phyloP scores from a whole-genome alignment of 2,113 vertebrate genomes.

The Canis aureus region DNA sequence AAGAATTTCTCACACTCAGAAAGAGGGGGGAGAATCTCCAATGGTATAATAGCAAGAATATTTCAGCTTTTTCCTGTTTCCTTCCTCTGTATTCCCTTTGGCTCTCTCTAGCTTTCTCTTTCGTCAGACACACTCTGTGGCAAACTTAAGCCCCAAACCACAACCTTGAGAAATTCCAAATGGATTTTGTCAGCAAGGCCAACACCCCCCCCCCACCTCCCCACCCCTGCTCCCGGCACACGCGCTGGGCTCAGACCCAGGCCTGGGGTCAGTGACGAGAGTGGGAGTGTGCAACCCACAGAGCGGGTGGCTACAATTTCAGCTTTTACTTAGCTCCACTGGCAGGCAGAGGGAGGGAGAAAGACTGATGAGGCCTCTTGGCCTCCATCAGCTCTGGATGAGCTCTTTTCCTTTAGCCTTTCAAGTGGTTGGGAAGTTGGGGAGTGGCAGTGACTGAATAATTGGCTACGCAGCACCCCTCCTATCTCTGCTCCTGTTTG shows the following conservation, averaged over 20 bases:
- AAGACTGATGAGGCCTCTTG: not conserved
- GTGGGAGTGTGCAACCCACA: slow-evolving; percentile 66
- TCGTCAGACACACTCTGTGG: slow-evolving; percentile 69
- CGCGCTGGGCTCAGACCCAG: slow-evolving; percentile 66
- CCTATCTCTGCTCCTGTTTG: slow-evolving; percentile 8
- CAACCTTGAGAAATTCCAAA: slow-evolving; percentile 83
- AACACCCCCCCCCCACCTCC: not conserved
- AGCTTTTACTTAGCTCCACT: slow-evolving; percentile 61
- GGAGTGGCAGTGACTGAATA: not conserved
- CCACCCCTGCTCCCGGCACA: slow-evolving; percentile 42
- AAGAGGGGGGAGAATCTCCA: not conserved
- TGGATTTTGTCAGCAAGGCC: slow-evolving; percentile 79
- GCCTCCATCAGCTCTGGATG: slow-evolving; percentile 16
- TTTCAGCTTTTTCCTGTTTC: slow-evolving; percentile 38
- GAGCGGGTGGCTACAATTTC: slow-evolving; percentile 65
- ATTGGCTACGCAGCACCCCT: not conserved
- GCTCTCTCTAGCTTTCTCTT: slow-evolving; percentile 53
- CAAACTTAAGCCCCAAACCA: slow-evolving; percentile 78
- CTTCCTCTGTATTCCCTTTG: slow-evolving; percentile 51
- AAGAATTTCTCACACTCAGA: not conserved
- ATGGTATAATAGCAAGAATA: not conserved
- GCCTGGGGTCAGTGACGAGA: slow-evolving; percentile 68
- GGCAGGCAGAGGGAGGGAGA: slow-evolving; percentile 24
- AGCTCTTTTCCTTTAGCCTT: not conserved
- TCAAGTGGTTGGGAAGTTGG: not conserved